phyloP scores from a whole-genome alignment of 2,113 vertebrate species.

The Pluvialis apricaria region DNA sequence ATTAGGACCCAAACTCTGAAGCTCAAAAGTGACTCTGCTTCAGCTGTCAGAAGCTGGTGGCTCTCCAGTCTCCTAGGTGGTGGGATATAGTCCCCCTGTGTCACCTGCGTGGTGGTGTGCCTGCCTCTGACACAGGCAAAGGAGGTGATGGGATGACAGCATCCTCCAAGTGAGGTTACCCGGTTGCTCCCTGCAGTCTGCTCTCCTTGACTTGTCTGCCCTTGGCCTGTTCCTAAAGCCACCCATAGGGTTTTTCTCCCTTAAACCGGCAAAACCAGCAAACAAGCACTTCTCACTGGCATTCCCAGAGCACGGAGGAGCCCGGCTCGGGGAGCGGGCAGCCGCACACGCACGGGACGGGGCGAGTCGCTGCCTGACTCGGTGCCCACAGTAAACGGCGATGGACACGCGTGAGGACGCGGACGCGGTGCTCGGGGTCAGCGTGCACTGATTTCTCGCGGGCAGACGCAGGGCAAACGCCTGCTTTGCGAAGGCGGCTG shows the following conservation, averaged over 20 bases:
- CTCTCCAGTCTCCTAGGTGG: background rate
- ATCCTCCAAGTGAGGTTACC: background rate
- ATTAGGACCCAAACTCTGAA: background rate
- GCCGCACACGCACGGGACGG: fast-evolving
- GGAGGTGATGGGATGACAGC: background rate
- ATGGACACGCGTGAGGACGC: too few relatives aligned
- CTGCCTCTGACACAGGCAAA: background rate
- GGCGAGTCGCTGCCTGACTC: background rate
- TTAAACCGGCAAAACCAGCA: background rate
- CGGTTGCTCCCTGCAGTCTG: background rate
- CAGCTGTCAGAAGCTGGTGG: background rate
- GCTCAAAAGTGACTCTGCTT: background rate
- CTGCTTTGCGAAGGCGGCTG: background rate
- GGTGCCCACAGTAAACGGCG: background rate
- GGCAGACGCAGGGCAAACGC: background rate
- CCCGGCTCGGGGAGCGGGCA: fast-evolving
- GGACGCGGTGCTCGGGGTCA: background rate
- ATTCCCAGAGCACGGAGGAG: fast-evolving
- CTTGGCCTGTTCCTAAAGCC: background rate
- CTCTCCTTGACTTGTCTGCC: background rate
- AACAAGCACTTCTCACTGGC: background rate
- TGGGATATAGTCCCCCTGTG: background rate
- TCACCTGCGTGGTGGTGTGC: background rate
- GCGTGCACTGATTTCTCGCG: fast-evolving
- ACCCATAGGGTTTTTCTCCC: background rate